Percentiles rank a stretch among this genome's conserved stretches.
Conservation (phyloP, 2,113 vertebrate species). For the Empidonax alnorum region DNA sequence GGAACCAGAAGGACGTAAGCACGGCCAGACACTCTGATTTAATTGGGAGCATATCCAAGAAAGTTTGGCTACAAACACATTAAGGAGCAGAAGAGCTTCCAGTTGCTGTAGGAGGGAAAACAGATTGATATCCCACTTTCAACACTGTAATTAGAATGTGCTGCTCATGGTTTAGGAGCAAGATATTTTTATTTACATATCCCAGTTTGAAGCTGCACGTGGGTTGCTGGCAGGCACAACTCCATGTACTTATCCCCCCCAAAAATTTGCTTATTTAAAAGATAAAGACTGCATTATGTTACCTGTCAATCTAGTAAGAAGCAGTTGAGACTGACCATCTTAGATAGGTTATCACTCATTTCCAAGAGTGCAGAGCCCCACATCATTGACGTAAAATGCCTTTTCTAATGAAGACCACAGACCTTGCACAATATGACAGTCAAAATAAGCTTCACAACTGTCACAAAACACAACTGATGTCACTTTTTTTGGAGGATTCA, state of each 20-base stretch:
- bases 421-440: background rate
- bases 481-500: background rate
- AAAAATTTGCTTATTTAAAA: background rate
- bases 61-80: background rate
- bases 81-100: background rate
- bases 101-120: background rate
- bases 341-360: background rate
- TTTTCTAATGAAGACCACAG: background rate
- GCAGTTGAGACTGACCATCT: background rate
- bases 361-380: background rate
- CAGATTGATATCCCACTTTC: background rate
- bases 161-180: background rate
- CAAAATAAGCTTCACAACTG: background rate
- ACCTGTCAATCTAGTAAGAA: background rate
- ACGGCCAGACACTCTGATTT: background rate
- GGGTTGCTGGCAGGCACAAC: background rate
- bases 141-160: background rate
- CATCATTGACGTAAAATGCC: background rate
- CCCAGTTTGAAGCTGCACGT: background rate
- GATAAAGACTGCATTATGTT: background rate
- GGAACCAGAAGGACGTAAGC: background rate
- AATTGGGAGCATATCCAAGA: background rate
- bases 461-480: background rate
- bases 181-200: background rate
- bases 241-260: background rate